Evolutionary conservation across 2,888 invertebrate species (phyloP), one percentile per base, ranked within the genome.

Genomic region (Hoplodrina blanda): DNA sequence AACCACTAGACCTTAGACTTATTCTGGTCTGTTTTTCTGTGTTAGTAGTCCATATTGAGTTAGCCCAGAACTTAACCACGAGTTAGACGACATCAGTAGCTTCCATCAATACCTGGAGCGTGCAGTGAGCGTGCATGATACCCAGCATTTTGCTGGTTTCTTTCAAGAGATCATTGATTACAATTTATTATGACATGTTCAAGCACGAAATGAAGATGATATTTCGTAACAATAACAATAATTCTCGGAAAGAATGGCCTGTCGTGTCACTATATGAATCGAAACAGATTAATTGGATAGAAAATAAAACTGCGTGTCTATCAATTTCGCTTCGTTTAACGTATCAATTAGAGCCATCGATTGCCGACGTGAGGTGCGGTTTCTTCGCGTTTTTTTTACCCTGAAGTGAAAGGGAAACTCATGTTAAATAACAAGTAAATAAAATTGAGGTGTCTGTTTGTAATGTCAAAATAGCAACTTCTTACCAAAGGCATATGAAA

Each of bases 301-400:
- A 85, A 84, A 88, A 86, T 85, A 55, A 76, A 84, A 69, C 72
- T 88, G 91, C 91, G 90, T 91, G 90, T 88, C 86, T 64, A 75
- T 80, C 61, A 84, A 85, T 85, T 88, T 87, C 86, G 82, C 83
- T 86, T 78, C 86, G 85, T 81, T 85, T 54, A 71, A 61, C 76
- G 73, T 76, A 87, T 85, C 88, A 87, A 89, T 91, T 89, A 89
- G 68, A 65, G 67, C 76, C 76, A 87, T 85, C 78, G 80, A 85
- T 83, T 80, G 82, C 75, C 72, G 69, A 82, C 72, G 79, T 80
- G 80, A 78, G 77, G 63, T 65, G 68, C 67, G 57, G 52, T 68
- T 66, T 66, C 76, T 80, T 69, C 60, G 61, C 65, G 62, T 60
- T 65, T 75, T 80, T 33, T 73, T 77, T 76, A 67, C 46, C 57